Evolutionary conservation across 2,797 vertebrate species (phyloP).

Genomic region (Glyptemys insculpta): DNA sequence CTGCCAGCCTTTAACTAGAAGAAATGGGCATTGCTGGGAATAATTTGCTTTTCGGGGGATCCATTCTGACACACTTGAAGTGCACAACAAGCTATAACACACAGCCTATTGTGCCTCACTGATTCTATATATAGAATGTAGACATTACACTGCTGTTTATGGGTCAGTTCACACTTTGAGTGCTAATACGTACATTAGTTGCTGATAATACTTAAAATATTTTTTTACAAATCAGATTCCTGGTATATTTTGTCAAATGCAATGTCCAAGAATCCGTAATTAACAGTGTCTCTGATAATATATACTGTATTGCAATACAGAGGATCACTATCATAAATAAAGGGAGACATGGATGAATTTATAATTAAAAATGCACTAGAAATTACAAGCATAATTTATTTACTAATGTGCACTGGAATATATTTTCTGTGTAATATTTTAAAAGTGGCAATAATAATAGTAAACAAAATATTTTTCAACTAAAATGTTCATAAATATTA

Average conservation of each 20-base stretch:
- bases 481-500: conserved; percentile 77
- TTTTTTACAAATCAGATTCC: conserved; percentile 16
- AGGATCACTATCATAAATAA: conserved; percentile 77
- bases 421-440: conserved; percentile 79
- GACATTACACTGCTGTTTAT: conserved; percentile 11
- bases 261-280: conserved; percentile 76
- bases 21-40: background rate
- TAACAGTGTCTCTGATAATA: conserved; percentile 74
- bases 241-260: conserved; percentile 60
- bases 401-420: conserved; percentile 78
- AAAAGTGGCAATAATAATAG: conserved; percentile 79
- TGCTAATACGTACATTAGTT: conserved; percentile 36
- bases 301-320: conserved; percentile 68
- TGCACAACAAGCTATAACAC: background rate
- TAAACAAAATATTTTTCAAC: conserved; percentile 74
- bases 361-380: conserved; percentile 82
- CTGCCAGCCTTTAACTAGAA: background rate
- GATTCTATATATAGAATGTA: background rate
- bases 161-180: conserved; percentile 25
- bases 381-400: conserved; percentile 82
- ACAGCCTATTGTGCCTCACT: background rate
- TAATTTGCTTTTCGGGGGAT: background rate
- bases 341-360: conserved; percentile 78
- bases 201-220: conserved; percentile 48
- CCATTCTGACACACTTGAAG: background rate